Percentiles rank a stretch among this genome's conserved stretches.
These are phyloP conservation scores for Coilia nasus DNA, from an alignment of 2,797 vertebrate genomes.

Conservation along the genomic window DNA sequence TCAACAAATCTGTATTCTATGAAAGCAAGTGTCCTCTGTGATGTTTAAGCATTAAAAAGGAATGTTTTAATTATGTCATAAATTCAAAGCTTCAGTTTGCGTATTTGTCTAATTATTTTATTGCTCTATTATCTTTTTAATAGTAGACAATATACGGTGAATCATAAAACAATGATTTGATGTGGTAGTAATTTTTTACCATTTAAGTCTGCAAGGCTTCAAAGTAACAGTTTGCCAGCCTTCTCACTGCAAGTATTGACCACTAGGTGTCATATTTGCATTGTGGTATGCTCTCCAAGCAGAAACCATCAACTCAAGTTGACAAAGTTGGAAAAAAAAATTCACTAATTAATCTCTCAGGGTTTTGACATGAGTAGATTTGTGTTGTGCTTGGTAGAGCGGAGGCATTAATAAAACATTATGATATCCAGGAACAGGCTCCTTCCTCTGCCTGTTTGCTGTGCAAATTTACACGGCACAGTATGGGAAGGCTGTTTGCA, in stretches of 20 bases:
- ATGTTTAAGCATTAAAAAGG: neutral
- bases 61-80: too few relatives aligned
- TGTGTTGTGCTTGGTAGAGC: neutral
- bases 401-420: neutral
- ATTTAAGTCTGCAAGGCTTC: neutral
- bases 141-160: too few relatives aligned
- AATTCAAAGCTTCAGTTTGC: neutral
- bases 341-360: slow-evolving; percentile 9
- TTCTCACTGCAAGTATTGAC: slow-evolving; percentile 30
- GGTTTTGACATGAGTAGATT: neutral
- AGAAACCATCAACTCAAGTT: neutral
- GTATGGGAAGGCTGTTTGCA: neutral
- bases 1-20: neutral
- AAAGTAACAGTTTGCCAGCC: neutral
- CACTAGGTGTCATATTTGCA: slow-evolving; percentile 62
- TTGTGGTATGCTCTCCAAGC: slow-evolving; percentile 18
- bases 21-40: neutral
- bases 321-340: neutral
- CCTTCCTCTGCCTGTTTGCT: neutral
- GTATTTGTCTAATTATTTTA: neutral
- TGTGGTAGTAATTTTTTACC: neutral
- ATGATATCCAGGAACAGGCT: neutral
- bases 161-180: too few relatives aligned
- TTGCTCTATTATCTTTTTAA: neutral
- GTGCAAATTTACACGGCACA: neutral